Evolutionary conservation across 2,797 vertebrate species (phyloP).

Genomic region (Rhinophrynus dorsalis): DNA sequence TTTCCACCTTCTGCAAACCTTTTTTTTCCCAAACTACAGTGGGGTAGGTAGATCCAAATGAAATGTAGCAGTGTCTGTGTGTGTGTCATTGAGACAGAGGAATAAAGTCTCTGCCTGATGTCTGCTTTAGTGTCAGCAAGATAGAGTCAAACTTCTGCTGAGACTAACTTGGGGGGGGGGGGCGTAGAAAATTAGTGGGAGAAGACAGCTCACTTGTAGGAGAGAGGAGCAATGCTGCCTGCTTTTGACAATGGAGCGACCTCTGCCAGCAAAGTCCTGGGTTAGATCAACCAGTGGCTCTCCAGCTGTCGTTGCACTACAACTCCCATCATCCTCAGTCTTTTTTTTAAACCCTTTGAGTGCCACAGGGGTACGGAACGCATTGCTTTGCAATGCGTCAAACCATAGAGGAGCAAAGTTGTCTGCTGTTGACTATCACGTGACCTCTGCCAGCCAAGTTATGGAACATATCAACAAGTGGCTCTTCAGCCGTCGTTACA

Average conservation of each 20-base stretch:
- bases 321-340: too few species aligned
- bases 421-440: neutral
- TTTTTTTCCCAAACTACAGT: conserved; percentile 54
- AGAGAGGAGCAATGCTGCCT: neutral
- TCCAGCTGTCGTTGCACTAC: too few species aligned
- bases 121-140: conserved; percentile 45
- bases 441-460: neutral
- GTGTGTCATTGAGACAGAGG: neutral
- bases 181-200: neutral
- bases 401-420: too few species aligned
- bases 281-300: too few species aligned
- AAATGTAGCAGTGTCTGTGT: conserved; percentile 36
- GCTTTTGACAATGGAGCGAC: neutral
- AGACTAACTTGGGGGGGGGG: neutral
- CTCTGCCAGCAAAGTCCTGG: neutral
- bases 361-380: too few species aligned
- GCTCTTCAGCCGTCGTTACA: too few species aligned
- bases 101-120: conserved; percentile 42
- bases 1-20: conserved; percentile 75
- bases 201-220: neutral
- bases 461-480: too few species aligned
- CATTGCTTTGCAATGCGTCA: too few species aligned
- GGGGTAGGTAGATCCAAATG: conserved; percentile 56
- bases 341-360: too few species aligned
- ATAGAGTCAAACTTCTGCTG: conserved; percentile 1